phyloP scores from a whole-genome alignment of 2,113 vertebrate genomes.

The Galemys pyrenaicus region DNA sequence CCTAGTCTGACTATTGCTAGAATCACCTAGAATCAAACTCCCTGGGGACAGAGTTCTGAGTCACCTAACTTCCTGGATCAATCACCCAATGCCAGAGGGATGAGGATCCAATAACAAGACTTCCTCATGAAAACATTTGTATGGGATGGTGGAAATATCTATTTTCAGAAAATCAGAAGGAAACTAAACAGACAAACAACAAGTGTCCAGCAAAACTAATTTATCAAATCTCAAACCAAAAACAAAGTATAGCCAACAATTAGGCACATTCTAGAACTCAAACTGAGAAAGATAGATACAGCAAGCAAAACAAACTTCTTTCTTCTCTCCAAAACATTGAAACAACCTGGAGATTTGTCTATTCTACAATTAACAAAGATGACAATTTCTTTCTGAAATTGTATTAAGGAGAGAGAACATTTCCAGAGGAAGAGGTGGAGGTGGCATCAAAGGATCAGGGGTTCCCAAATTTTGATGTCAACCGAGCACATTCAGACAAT shows the following conservation, averaged over 20 bases:
- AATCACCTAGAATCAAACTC: neutral
- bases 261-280: neutral
- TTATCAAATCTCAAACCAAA: neutral
- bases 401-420: neutral
- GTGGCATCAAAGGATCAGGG: neutral
- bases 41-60: neutral
- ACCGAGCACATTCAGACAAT: too few species aligned
- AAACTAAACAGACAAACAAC: neutral
- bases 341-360: neutral
- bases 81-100: rapidly evolving
- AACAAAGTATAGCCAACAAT: neutral
- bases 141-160: rapidly evolving
- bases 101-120: neutral
- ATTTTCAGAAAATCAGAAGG: neutral
- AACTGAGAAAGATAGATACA: neutral
- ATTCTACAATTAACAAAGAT: neutral
- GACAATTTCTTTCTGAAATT: neutral
- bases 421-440: neutral
- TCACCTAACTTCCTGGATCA: neutral
- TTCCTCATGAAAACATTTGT: neutral
- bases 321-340: neutral
- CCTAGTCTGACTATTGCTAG: neutral
- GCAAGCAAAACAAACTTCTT: neutral
- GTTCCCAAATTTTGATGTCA: neutral
- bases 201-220: neutral